phyloP scores from a whole-genome alignment of 2,888 invertebrate species.

The Elmis aenea region DNA sequence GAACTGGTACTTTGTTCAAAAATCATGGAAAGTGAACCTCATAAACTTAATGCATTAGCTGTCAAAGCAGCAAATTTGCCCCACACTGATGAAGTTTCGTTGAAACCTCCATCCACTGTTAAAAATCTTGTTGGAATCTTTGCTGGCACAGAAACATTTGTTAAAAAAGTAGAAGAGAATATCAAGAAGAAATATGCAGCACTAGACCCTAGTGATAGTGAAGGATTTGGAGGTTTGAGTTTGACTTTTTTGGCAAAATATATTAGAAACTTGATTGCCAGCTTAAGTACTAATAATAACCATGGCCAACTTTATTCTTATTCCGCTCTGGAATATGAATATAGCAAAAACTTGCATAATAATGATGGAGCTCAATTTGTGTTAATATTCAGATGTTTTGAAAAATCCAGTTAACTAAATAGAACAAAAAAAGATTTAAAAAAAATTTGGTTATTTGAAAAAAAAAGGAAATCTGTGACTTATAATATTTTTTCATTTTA shows the following conservation, averaged over 20 bases:
- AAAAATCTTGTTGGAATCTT: conserved; percentile 44
- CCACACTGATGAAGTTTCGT: conserved; percentile 46
- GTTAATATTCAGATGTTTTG: too few relatives aligned
- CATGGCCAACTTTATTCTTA: too few relatives aligned
- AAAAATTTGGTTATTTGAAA: too few relatives aligned
- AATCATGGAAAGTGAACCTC: conserved; percentile 42
- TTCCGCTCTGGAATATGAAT: too few relatives aligned
- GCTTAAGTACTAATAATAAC: too few relatives aligned
- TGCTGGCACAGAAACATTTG: conserved; percentile 40
- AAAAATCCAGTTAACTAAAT: too few relatives aligned
- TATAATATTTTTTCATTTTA: too few relatives aligned
- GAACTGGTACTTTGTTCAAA: conserved; percentile 59
- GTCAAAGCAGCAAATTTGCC: conserved; percentile 57
- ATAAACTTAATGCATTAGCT: conserved; percentile 55
- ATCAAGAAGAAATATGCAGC: conserved; percentile 42
- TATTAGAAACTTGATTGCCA: not conserved
- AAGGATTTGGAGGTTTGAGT: conserved; percentile 53
- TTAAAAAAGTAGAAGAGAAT: conserved; percentile 42
- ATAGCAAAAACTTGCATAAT: too few relatives aligned
- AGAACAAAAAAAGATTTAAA: too few relatives aligned
- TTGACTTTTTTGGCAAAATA: conserved; percentile 1
- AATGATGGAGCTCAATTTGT: too few relatives aligned
- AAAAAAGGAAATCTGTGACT: too few relatives aligned
- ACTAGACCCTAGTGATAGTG: conserved; percentile 60
- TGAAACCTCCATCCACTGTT: conserved; percentile 32